phyloP scores from a whole-genome alignment of 2,888 invertebrate genomes.

The Coelogynopora nodosa region DNA sequence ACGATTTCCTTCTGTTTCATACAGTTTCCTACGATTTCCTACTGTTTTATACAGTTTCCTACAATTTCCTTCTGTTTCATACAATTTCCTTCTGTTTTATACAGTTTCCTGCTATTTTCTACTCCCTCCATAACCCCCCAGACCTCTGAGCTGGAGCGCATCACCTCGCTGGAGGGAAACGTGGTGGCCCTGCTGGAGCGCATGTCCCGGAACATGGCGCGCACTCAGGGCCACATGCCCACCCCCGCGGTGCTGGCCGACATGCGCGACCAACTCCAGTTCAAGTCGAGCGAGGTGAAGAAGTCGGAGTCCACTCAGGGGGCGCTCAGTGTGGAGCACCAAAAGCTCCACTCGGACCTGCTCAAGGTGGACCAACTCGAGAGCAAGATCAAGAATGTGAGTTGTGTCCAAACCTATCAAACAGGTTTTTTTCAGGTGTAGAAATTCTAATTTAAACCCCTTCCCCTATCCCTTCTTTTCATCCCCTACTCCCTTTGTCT shows the following conservation, averaged over 20 bases:
- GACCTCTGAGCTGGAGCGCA: constrained; percentile 62
- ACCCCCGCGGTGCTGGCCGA: constrained; percentile 3
- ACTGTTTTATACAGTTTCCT: no score
- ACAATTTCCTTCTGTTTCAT: no score
- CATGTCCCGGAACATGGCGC: constrained; percentile 66
- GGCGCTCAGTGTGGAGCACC: constrained; percentile 63
- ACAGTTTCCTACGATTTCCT: no score
- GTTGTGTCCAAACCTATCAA: no score
- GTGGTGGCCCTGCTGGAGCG: constrained; percentile 69
- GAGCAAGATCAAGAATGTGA: constrained; percentile 68
- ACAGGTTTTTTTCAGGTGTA: no score
- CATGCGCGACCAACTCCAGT: constrained; percentile 64
- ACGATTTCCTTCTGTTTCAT: no score
- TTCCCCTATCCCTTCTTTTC: no score
- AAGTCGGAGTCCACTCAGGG: constrained; percentile 69
- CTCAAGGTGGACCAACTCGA: constrained; percentile 68
- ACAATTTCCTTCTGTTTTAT: no score
- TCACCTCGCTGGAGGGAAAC: constrained; percentile 67
- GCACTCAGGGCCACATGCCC: constrained; percentile 48
- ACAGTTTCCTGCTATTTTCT: no score
- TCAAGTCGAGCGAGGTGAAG: constrained; percentile 66
- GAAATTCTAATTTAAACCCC: no score
- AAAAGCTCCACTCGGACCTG: constrained; percentile 60
- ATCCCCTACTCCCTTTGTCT: no score
- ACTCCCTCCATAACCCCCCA: no score